Percentiles rank a stretch among this genome's conserved stretches.
Conservation (phyloP, 2,113 vertebrate genomes). For the Columbina picui region DNA sequence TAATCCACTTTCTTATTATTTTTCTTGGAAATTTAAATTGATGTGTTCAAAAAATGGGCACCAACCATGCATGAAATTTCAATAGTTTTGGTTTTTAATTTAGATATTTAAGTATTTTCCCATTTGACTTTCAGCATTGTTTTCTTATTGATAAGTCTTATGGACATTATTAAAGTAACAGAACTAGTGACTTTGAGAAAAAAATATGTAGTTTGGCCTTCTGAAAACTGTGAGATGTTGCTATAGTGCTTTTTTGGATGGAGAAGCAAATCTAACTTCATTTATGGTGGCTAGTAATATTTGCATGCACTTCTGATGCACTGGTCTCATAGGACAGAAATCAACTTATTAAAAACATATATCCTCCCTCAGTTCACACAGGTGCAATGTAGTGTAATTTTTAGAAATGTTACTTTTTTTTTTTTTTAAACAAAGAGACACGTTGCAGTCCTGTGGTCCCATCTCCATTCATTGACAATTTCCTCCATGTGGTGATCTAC, state of each 20-base stretch:
- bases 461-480: neutral
- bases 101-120: neutral
- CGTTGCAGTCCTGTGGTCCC: neutral
- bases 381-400: neutral
- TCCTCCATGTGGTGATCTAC: neutral
- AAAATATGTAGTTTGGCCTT: neutral
- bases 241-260: neutral
- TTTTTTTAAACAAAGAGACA: neutral
- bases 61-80: neutral
- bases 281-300: neutral
- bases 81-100: neutral
- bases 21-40: neutral
- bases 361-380: neutral
- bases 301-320: neutral
- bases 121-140: neutral
- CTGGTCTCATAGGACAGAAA: neutral
- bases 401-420: neutral
- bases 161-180: neutral
- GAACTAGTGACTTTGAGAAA: neutral
- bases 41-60: neutral
- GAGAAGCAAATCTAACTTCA: neutral
- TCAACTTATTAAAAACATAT: neutral
- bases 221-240: neutral
- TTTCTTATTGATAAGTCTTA: neutral
- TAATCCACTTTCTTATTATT: neutral